These are phyloP conservation scores for Periphyllus acericola DNA, from an alignment of 2,888 invertebrate species.

Conservation along the genomic window DNA sequence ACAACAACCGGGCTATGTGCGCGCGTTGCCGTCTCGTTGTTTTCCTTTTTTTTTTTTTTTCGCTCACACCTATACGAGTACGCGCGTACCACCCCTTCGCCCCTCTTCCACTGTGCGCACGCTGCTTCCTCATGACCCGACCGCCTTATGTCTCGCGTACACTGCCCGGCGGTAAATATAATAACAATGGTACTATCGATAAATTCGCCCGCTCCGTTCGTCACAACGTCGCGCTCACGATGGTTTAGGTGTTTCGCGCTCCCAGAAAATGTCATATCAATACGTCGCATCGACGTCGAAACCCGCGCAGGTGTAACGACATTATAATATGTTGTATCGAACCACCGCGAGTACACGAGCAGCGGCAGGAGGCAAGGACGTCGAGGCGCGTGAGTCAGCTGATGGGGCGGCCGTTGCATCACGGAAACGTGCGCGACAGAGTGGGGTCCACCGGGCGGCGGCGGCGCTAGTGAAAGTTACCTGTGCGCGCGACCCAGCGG, in stretches of 20 bases:
- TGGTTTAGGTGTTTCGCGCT: no score
- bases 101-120: neutral
- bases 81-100: neutral
- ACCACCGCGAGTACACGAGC: no score
- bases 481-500: conserved; percentile 38
- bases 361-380: conserved; percentile 35
- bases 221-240: no score
- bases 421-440: conserved; percentile 47
- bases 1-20: conserved; percentile 44
- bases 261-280: no score
- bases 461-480: conserved; percentile 61
- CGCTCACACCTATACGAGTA: conserved; percentile 14
- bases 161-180: no score
- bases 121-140: neutral
- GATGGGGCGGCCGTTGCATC: conserved; percentile 60
- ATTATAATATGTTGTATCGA: no score
- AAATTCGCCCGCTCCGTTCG: no score
- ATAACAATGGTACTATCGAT: no score
- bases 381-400: conserved; percentile 53
- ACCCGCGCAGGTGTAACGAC: no score
- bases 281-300: no score
- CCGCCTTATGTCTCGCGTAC: neutral
- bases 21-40: conserved; percentile 66
- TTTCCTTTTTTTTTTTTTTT: conserved; percentile 1
- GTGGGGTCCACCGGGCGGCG: conserved; percentile 30